phyloP scores from a whole-genome alignment of 2,113 vertebrate species.

The Perognathus longimembris region DNA sequence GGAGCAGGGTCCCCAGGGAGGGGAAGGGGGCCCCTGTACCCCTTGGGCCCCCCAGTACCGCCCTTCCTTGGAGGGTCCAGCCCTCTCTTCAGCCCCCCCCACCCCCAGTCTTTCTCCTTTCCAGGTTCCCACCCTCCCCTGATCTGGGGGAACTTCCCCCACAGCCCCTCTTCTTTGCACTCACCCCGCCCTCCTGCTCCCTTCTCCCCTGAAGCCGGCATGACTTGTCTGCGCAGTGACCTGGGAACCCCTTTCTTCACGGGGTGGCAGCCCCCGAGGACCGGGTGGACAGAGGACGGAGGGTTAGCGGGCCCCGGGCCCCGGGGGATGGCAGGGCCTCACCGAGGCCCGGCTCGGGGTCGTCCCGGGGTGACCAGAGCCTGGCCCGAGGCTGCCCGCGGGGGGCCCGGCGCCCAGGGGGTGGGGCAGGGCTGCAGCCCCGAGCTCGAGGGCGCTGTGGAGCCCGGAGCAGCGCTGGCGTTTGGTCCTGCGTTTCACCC shows the following conservation, averaged over 20 bases:
- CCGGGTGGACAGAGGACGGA: too few relatives aligned
- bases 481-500: rapidly evolving
- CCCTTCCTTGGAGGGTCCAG: rapidly evolving
- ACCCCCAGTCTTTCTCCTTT: rapidly evolving
- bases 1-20: too few relatives aligned
- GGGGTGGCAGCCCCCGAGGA: constrained; percentile 28
- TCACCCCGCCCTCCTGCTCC: background rate
- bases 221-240: constrained; percentile 37
- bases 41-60: rapidly evolving
- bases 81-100: background rate
- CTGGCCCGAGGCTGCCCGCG: background rate
- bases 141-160: too few relatives aligned
- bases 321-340: too few relatives aligned
- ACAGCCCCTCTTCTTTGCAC: background rate
- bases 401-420: background rate
- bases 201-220: rapidly evolving
- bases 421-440: background rate
- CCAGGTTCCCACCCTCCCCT: background rate
- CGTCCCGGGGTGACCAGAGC: too few relatives aligned
- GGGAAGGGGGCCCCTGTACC: rapidly evolving
- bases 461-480: background rate
- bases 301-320: too few relatives aligned
- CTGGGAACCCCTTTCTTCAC: constrained; percentile 53
- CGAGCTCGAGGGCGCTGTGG: background rate
- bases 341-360: too few relatives aligned